Conservation (phyloP, 2,888 invertebrate genomes). For the Himalopsyche tibetana region DNA sequence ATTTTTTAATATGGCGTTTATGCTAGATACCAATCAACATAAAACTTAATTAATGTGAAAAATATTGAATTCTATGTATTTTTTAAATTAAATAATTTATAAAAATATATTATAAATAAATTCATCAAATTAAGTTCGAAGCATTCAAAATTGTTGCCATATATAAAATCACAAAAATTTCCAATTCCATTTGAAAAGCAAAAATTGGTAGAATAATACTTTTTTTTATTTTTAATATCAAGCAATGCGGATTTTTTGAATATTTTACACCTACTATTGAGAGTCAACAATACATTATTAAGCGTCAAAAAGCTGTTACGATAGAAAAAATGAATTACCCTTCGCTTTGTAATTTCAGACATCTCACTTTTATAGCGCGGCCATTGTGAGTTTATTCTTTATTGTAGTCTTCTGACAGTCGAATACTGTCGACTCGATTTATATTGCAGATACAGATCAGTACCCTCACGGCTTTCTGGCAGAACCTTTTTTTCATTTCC, state of each 20-base stretch:
- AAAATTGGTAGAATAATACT: too few relatives aligned
- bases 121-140: too few relatives aligned
- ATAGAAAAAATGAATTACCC: slow-evolving; percentile 32
- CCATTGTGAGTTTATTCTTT: slow-evolving; percentile 26
- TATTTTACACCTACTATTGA: background rate
- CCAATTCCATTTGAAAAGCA: too few relatives aligned
- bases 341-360: slow-evolving; percentile 30
- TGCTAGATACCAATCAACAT: too few relatives aligned
- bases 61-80: too few relatives aligned
- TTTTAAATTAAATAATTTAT: too few relatives aligned
- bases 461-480: slow-evolving; percentile 14
- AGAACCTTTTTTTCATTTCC: slow-evolving; percentile 38
- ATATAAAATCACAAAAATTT: too few relatives aligned
- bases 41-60: too few relatives aligned
- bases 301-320: background rate
- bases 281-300: slow-evolving; percentile 7
- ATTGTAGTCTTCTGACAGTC: slow-evolving; percentile 36
- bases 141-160: too few relatives aligned
- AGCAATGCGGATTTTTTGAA: background rate
- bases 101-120: too few relatives aligned
- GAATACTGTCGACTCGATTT: slow-evolving; percentile 42
- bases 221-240: too few relatives aligned
- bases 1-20: too few relatives aligned
- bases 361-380: slow-evolving; percentile 4
- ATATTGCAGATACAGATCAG: slow-evolving; percentile 37